These are phyloP conservation scores for Protobothrops mucrosquamatus DNA, from an alignment of 2,113 vertebrate species.

Conservation along the genomic window DNA sequence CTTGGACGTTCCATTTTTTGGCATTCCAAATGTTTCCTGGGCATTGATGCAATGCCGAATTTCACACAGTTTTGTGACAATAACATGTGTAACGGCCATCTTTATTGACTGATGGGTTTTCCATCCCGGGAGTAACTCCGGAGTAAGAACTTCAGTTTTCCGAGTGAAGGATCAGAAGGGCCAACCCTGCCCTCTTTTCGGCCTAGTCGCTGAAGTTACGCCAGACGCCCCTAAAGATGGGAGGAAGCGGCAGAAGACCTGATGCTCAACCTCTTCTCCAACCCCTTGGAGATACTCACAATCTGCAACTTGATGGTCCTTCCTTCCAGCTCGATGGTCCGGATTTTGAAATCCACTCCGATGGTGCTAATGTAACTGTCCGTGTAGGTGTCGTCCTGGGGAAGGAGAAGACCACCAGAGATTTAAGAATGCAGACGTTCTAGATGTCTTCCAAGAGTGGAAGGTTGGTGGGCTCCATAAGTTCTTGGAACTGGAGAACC, in stretches of 20 bases:
- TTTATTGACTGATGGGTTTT: neutral
- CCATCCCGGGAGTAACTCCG: neutral
- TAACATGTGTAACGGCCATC: neutral
- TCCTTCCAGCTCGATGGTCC: slow-evolving; percentile 50
- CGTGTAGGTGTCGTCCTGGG: slow-evolving; percentile 44
- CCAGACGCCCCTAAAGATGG: neutral
- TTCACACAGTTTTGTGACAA: too few species aligned
- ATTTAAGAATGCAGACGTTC: neutral
- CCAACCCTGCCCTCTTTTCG: neutral
- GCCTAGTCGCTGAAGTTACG: neutral
- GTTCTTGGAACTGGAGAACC: neutral
- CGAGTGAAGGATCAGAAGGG: too few species aligned
- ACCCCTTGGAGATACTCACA: neutral
- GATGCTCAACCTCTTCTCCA: neutral
- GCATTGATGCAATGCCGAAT: too few species aligned
- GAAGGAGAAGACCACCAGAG: neutral
- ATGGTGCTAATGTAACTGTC: slow-evolving; percentile 56
- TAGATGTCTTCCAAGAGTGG: too few species aligned
- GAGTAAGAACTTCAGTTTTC: neutral
- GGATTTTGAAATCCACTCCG: slow-evolving; percentile 55
- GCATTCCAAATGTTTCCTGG: too few species aligned
- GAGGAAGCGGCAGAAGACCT: too few species aligned
- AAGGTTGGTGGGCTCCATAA: neutral
- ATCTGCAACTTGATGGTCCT: slow-evolving; percentile 56
- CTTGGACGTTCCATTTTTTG: too few species aligned